Percentiles rank a stretch among this genome's conserved stretches.
Evolutionary conservation across 2,888 invertebrate genomes (phyloP).

Genomic region (Drosophila gaucha): DNA sequence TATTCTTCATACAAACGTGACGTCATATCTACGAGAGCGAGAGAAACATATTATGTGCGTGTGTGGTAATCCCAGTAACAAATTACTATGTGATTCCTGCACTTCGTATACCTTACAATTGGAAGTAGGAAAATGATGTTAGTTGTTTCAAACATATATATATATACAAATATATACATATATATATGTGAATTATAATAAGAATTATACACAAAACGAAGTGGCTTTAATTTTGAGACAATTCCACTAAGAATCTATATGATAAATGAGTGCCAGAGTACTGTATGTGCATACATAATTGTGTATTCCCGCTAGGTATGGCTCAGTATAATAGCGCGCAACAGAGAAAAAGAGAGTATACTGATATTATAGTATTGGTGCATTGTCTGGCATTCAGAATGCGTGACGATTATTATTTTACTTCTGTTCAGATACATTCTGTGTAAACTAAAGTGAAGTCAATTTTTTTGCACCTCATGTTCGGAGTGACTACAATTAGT

Average conservation of each 20-base stretch:
- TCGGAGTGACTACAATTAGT: conserved; percentile 20
- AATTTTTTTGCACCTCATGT: conserved; percentile 25
- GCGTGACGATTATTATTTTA: conserved; percentile 33
- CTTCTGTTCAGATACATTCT: conserved; percentile 56
- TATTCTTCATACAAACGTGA: neutral
- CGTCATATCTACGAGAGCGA: neutral
- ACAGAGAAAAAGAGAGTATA: conserved; percentile 33
- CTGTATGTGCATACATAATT: neutral
- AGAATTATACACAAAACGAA: neutral
- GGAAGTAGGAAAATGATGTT: neutral
- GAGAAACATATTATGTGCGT: neutral
- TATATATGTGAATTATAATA: too few relatives aligned
- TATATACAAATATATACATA: too few relatives aligned
- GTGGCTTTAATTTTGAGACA: too few relatives aligned
- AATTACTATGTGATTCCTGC: neutral
- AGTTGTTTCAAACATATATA: too few relatives aligned
- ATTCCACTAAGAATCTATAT: neutral
- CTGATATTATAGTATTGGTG: conserved; percentile 20
- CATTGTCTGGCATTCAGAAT: conserved; percentile 25
- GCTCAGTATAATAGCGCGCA: conserved; percentile 18
- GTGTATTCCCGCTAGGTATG: neutral
- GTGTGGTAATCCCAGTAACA: neutral
- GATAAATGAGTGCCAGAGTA: neutral
- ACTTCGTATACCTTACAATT: neutral
- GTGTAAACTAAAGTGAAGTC: conserved; percentile 33